Evolutionary conservation across 1,140 invertebrate genomes (phyloP).

Genomic region (Sweltsa coloradensis): DNA sequence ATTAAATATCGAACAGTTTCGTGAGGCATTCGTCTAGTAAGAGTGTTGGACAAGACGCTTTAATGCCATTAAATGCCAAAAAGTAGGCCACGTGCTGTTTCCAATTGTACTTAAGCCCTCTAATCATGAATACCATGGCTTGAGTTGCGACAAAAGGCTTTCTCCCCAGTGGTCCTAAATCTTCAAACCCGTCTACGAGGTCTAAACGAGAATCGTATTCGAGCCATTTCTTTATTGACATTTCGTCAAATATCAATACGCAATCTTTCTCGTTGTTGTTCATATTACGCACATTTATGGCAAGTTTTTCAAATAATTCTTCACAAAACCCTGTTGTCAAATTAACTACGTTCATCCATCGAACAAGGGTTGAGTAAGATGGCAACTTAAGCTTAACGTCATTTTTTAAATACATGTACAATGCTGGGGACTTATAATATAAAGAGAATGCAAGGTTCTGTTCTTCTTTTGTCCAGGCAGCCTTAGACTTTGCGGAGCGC

Average conservation of each 20-base stretch:
- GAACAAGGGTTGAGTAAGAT: not conserved
- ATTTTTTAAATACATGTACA: slow-evolving; percentile 8
- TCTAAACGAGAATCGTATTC: slow-evolving; percentile 9
- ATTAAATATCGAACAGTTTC: slow-evolving; percentile 5
- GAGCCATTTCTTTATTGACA: slow-evolving; percentile 7
- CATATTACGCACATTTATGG: slow-evolving; percentile 6
- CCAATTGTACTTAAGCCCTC: slow-evolving; percentile 10
- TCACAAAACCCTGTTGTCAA: slow-evolving; percentile 5
- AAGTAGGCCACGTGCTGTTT: slow-evolving; percentile 15
- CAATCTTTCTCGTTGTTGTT: slow-evolving; percentile 3
- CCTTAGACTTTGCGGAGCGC: not conserved
- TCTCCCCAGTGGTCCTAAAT: slow-evolving; percentile 7
- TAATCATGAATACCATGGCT: slow-evolving; percentile 11
- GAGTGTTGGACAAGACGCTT: slow-evolving; percentile 1
- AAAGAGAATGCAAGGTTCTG: not conserved
- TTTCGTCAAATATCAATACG: slow-evolving; percentile 8
- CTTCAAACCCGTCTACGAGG: slow-evolving; percentile 7
- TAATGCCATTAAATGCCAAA: slow-evolving; percentile 10
- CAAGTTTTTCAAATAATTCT: slow-evolving; percentile 1
- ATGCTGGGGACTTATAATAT: slow-evolving; percentile 11
- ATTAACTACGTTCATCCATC: slow-evolving; percentile 8
- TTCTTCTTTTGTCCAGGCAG: not conserved
- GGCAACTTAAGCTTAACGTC: slow-evolving; percentile 8
- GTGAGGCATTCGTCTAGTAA: slow-evolving; percentile 3
- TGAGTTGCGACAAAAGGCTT: slow-evolving; percentile 5